Evolutionary conservation across 1,140 invertebrate genomes (phyloP), one percentile per base, ranked within the genome.

Genomic region (Orchesella cincta): DNA sequence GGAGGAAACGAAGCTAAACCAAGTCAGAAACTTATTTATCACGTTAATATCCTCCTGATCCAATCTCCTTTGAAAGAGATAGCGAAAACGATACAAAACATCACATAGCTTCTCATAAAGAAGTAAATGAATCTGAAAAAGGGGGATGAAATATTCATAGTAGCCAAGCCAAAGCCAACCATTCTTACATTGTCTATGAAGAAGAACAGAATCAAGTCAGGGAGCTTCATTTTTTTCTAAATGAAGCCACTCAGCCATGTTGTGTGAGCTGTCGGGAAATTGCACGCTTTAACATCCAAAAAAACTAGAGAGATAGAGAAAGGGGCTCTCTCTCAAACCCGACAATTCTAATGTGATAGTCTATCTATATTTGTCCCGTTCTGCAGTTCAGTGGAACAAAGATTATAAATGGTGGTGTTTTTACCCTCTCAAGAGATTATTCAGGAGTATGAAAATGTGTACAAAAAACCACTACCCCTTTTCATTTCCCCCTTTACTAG

Each of bases 11-110:
- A 67, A 67, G n/a, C 23, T 67, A 31, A 33, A 33, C 23, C 23
- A 67, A 31, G 31, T 33, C 62, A 16, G 31, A 67, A 67, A 29
- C 62, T 67, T 67, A 57, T 57, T 57, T 57, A 57, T 57, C 52
- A 57, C 52, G 23, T 57, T 14, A 57, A 57, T 57, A 57, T 57
- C 52, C 52, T 57, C 52, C 52, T n/a, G 52, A 57, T 57, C 52
- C 52, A 57, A 57, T 57, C 52, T 57, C 23, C 14, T 57, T 57
- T 57, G 12, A 57, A 57, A 57, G 23, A 26, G 12, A 57, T 57
- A 57, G 14, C 23, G 5, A n/a, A 57, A 57, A 23, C 8, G 52
- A 57, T 57, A 23, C 52, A 18, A 18, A 3, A 23, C 12, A 57
- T 18, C 23, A 57, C 8, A 57, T 57, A n/a, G 14, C 3, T 57